A percentile compares a stretch with the other conserved stretches of the same genome.
Evolutionary conservation across 2,113 vertebrate species (phyloP).

Genomic region (Piprites chloris): DNA sequence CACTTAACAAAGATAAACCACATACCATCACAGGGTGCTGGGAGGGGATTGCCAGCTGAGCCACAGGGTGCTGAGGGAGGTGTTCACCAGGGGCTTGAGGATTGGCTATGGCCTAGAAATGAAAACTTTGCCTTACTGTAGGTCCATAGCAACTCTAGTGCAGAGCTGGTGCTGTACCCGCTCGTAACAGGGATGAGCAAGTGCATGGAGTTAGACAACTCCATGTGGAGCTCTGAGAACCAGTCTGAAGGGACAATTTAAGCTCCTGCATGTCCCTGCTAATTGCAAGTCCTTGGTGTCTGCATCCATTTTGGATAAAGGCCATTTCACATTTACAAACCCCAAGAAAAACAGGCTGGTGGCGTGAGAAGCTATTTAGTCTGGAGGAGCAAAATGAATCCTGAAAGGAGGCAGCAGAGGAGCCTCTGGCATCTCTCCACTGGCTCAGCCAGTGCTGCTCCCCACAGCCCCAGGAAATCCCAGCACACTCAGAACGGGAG

Average conservation of each 20-base stretch:
- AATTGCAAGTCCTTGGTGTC: neutral
- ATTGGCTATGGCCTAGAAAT: conserved; percentile 75
- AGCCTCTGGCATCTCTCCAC: neutral
- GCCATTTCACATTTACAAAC: accelerated
- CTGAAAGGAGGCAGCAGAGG: neutral
- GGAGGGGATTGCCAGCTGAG: conserved; percentile 74
- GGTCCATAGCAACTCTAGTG: neutral
- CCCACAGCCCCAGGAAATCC: neutral
- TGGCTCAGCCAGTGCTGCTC: accelerated
- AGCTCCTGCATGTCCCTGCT: neutral
- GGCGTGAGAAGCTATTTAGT: neutral
- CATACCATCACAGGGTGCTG: conserved; percentile 81
- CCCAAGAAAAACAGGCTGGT: accelerated
- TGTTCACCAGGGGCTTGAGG: conserved; percentile 77
- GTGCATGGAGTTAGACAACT: neutral
- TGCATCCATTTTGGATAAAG: neutral
- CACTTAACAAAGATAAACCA: neutral
- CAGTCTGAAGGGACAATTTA: neutral
- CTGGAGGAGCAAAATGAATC: neutral
- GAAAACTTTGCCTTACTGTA: conserved; percentile 23
- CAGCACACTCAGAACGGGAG: neutral
- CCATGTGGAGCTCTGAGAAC: neutral
- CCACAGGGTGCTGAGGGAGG: conserved; percentile 70
- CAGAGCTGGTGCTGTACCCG: neutral
- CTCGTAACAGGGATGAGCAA: neutral